Evolutionary conservation across 2,113 vertebrate genomes (phyloP), one percentile per base, ranked within the genome.

Genomic region (Numenius arquata): DNA sequence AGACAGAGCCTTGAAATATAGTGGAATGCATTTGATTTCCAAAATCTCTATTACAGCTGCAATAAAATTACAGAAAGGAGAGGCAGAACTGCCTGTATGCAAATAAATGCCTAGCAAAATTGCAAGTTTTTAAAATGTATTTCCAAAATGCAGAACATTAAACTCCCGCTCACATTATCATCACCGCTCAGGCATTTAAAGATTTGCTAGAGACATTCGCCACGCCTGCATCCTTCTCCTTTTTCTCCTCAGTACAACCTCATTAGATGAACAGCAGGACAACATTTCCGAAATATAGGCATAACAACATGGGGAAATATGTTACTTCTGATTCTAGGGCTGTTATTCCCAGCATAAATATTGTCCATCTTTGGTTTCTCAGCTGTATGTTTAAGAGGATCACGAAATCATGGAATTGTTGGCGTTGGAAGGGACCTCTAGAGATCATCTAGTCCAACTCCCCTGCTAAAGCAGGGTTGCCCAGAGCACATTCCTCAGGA

Each of bases 101-200:
- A 94, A 93, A 96, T 78, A 56, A 85, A 67, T 72, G 27, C 48
- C 79, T 43, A 66, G 48, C 16, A 81, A 84, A 96, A 96, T 45
- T 61, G 68, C 36, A 71, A 83, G 83, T 40, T 94, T 94, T 93
- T 5, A n/a, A 81, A 94, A 91, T 55, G 56, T 52, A 27, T 93
- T 96, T 93, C 81, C 90, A 75, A 92, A 89, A 88, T 34, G 55
- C 81, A 88, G 74, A 96, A 85, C 83, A 93, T 89, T 80, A 95
- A 91, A 77, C 36, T 40, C 72, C 36, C 78, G 79, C n/a, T 89
- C 17, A 2, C 58, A 91, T 95, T 91, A 90, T 86, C 76, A 81
- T 75, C 79, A 65, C 50, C 5, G 2, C 70, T 88, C 79, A 96
- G 85, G 56, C 93, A 77, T 88, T 93, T 90, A 83, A 72, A 75